Percentiles rank a stretch among this genome's conserved stretches.
phyloP scores from a whole-genome alignment of 2,113 vertebrate genomes.

The Dasyurus viverrinus region DNA sequence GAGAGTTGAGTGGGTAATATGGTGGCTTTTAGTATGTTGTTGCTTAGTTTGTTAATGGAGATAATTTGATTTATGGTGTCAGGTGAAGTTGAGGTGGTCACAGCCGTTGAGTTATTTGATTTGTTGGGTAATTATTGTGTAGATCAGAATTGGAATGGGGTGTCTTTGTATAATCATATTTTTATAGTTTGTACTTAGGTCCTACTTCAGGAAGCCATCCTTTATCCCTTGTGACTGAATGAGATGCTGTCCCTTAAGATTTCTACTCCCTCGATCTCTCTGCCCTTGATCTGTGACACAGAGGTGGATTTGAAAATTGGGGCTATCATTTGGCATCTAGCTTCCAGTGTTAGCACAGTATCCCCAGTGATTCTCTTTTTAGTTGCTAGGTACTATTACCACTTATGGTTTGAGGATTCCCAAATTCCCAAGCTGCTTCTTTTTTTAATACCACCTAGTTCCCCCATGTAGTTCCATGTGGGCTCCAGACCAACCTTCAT shows the following conservation, averaged over 20 bases:
- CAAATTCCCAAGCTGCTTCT: neutral
- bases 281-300: neutral
- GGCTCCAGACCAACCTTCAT: too few species aligned
- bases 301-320: neutral
- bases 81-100: too few species aligned
- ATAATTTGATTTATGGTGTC: too few species aligned
- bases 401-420: neutral
- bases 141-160: too few species aligned
- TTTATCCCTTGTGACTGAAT: neutral
- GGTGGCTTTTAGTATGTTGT: too few species aligned
- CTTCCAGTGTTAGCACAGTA: neutral
- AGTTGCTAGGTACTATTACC: neutral
- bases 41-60: too few species aligned
- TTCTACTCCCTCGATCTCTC: neutral
- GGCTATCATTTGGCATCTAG: neutral
- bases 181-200: neutral
- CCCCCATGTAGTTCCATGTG: too few species aligned
- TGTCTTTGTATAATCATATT: neutral
- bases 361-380: too few species aligned
- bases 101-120: too few species aligned
- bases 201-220: neutral
- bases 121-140: too few species aligned
- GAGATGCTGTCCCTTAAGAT: neutral
- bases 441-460: too few species aligned
- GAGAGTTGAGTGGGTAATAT: too few species aligned